These are phyloP conservation scores for Julus scandinavius DNA, from an alignment of 2,888 invertebrate species.

Conservation along the genomic window DNA sequence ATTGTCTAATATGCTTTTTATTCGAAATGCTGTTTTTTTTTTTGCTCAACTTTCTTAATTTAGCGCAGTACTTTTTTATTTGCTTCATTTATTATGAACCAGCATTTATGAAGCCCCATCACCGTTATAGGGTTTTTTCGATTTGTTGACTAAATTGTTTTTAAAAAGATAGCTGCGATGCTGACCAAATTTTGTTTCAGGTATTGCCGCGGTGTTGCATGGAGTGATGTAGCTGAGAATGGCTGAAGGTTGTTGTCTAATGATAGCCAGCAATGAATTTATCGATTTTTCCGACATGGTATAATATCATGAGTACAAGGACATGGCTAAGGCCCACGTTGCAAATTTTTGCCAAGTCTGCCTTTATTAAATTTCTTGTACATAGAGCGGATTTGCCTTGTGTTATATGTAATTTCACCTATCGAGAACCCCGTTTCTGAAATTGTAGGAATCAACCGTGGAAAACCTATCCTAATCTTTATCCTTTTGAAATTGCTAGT, in stretches of 20 bases:
- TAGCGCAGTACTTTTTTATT: too few relatives aligned
- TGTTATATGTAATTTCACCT: background rate
- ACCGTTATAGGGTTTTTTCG: background rate
- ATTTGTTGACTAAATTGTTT: slow-evolving; percentile 3
- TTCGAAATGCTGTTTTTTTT: too few relatives aligned
- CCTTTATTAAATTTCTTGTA: background rate
- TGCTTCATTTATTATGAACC: too few relatives aligned
- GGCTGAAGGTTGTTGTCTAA: background rate
- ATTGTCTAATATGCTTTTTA: too few relatives aligned
- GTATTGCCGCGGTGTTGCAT: background rate
- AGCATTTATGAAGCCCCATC: background rate
- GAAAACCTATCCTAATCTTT: too few relatives aligned
- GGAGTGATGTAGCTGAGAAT: background rate
- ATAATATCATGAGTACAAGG: background rate
- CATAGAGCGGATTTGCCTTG: background rate
- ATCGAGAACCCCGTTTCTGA: background rate
- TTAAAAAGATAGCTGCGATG: background rate
- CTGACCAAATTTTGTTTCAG: background rate
- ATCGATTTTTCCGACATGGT: background rate
- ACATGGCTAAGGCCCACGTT: background rate
- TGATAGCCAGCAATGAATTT: background rate
- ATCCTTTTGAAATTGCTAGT: too few relatives aligned
- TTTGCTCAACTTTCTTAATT: too few relatives aligned
- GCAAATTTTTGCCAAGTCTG: background rate
- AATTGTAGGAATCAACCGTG: background rate